A percentile compares a stretch with the other conserved stretches of the same genome.
Evolutionary conservation across 2,113 vertebrate species (phyloP).

Genomic region (Chunga burmeisteri): DNA sequence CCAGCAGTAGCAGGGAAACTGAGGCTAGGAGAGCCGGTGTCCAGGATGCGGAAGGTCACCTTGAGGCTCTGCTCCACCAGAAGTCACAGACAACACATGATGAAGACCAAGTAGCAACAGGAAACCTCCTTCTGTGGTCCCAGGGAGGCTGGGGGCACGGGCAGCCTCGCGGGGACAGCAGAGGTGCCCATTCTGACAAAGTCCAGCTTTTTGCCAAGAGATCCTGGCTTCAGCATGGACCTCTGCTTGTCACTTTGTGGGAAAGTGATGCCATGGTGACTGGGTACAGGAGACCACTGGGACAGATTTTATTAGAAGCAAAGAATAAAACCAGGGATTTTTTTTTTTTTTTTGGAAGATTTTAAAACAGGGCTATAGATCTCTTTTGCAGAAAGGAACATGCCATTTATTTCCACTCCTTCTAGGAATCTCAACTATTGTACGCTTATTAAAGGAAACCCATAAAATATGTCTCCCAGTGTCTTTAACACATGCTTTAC

Average conservation of each 20-base stretch:
- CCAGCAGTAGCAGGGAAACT: neutral
- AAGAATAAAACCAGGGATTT: neutral
- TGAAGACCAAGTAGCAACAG: neutral
- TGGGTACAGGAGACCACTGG: neutral
- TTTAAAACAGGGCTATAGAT: conserved; percentile 5
- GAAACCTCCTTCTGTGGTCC: neutral
- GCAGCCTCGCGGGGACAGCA: neutral
- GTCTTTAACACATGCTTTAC: conserved; percentile 41
- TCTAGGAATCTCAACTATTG: conserved; percentile 69
- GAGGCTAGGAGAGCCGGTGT: neutral
- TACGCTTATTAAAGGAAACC: conserved; percentile 71
- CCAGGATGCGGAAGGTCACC: neutral
- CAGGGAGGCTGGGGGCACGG: neutral
- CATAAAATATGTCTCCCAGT: conserved; percentile 55
- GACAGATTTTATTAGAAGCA: neutral
- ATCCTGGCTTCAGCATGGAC: fast-evolving
- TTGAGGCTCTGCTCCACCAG: neutral
- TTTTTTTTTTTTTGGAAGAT: neutral
- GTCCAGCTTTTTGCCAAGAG: neutral
- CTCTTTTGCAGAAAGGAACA: conserved; percentile 27
- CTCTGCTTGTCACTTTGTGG: neutral
- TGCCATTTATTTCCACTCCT: conserved; percentile 62
- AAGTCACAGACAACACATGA: neutral
- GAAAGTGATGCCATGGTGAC: neutral
- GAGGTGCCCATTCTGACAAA: neutral